phyloP scores from a whole-genome alignment of 2,797 vertebrate genomes.

The Prunella strophiata region DNA sequence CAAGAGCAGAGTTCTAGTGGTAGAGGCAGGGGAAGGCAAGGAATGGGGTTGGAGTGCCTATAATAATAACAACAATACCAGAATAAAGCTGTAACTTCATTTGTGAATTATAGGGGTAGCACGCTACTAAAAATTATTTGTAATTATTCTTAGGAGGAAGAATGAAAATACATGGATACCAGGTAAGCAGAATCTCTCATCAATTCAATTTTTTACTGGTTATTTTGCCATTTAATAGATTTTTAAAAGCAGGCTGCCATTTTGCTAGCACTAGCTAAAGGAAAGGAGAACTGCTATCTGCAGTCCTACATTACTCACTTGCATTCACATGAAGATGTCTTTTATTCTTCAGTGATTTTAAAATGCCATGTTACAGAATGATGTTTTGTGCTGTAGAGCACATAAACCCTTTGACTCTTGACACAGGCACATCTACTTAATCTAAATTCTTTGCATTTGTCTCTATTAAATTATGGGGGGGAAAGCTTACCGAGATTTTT shows the following conservation, averaged over 20 bases:
- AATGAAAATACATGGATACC: neutral
- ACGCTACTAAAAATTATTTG: neutral
- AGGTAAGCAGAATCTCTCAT: conserved; percentile 58
- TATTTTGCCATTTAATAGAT: neutral
- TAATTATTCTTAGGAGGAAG: conserved; percentile 56
- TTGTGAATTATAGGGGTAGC: neutral
- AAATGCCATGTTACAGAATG: neutral
- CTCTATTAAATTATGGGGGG: neutral
- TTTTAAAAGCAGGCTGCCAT: neutral
- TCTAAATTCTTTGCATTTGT: neutral
- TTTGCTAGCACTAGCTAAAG: neutral
- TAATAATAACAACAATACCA: neutral
- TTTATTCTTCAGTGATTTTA: neutral
- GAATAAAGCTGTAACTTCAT: neutral
- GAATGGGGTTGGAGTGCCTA: neutral
- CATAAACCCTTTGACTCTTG: neutral
- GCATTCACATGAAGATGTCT: neutral
- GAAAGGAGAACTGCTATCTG: neutral
- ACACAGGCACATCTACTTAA: neutral
- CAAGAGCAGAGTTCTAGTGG: neutral
- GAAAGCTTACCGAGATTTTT: neutral
- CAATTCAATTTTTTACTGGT: neutral
- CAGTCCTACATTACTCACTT: neutral
- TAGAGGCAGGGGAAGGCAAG: neutral
- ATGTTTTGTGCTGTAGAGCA: neutral